Evolutionary conservation across 2,888 invertebrate genomes (phyloP), one percentile per base, ranked within the genome.

Genomic region (Yponomeuta evonymella): DNA sequence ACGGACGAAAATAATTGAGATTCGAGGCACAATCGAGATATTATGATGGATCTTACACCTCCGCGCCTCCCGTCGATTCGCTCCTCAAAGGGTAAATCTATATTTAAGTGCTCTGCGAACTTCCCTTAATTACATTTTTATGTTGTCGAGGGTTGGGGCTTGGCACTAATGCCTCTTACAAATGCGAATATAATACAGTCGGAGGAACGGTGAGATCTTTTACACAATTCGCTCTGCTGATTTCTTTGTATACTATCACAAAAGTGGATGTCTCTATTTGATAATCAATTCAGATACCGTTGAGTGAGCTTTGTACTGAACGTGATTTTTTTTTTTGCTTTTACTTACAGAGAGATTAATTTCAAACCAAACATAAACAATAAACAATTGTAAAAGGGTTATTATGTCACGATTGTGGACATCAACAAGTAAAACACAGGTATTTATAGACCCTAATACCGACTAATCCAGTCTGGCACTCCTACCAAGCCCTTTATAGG

Each of bases 11-110:
- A 87, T 89, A 89, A 90, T 89, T 88, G 89, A 86, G 87, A 83
- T 79, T 75, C 75, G 75, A 73, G 78, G 80, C 80, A 83, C 84
- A 88, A 90, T 89, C 85, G 86, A 83, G 83, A 87, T 89, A 88
- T 90, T 89, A 88, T 90, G 87, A 90, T 90, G 85, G 87, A 89
- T 89, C 88, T 89, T 83, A 86, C 88, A 89, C 89, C 87, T 88
- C 81, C 78, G 79, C 76, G n/a, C 78, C 81, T 64, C 82, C 86
- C 81, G 86, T 86, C 85, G 84, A 87, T 86, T 84, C 82, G 81
- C 84, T 85, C 83, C 87, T 81, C 84, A 88, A 89, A 89, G 89
- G 88, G 90, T 90, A 90, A 90, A 90, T 90, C 88, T 90, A 88
- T 89, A 89, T 90, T 89, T 90, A 87, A 90, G 89, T 89, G 86